Evolutionary conservation across 2,113 vertebrate genomes (phyloP).

Genomic region (Gnathonemus longibarbis): DNA sequence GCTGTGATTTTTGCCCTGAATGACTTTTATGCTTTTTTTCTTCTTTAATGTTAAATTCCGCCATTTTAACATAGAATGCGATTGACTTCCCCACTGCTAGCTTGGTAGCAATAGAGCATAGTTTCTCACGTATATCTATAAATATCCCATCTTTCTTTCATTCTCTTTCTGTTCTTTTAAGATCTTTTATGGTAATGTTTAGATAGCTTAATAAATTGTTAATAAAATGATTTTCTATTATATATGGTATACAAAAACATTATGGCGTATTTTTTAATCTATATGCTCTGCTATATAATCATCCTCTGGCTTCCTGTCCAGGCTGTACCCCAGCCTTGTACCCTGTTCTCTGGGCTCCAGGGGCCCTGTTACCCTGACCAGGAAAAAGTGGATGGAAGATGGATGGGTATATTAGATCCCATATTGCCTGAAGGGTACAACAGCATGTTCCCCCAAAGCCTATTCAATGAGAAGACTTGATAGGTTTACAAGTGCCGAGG

Average conservation of each 20-base stretch:
- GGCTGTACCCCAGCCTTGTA: not conserved
- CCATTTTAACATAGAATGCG: not conserved
- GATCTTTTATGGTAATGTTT: not conserved
- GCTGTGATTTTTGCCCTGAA: not conserved
- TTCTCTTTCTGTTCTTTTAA: not conserved
- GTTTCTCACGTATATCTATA: not conserved
- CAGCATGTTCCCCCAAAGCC: not conserved
- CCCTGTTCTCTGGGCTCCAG: not conserved
- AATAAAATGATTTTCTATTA: not conserved
- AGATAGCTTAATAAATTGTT: not conserved
- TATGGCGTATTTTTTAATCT: not conserved
- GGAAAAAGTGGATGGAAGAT: not conserved
- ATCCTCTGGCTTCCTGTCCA: not conserved
- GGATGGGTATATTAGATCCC: not conserved
- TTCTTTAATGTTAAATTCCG: not conserved
- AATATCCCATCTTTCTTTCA: not conserved
- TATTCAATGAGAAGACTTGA: not conserved
- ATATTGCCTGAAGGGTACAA: not conserved
- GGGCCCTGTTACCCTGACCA: not conserved
- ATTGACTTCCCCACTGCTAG: not conserved
- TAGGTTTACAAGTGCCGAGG: not conserved
- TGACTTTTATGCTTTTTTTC: not conserved
- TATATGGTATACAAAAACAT: not conserved
- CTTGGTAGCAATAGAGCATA: not conserved
- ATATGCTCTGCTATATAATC: not conserved